Evolutionary conservation across 2,797 vertebrate species (phyloP).

Genomic region (Enteromius treurensis): DNA sequence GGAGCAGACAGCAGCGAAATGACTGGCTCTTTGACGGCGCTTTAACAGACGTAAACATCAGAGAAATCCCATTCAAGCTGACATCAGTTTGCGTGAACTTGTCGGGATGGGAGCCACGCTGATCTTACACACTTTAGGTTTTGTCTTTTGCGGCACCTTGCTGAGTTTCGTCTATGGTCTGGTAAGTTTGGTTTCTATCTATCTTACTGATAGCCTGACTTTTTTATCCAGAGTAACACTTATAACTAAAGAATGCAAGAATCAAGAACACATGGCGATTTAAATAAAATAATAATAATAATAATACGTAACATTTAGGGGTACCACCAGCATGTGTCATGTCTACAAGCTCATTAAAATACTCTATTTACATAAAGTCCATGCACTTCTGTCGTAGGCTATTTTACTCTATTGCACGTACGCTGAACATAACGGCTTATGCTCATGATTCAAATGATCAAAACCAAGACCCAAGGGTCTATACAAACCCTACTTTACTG

Average conservation of each 20-base stretch:
- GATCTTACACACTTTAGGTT: slow-evolving; percentile 82
- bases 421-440: neutral
- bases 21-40: slow-evolving; percentile 67
- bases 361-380: neutral
- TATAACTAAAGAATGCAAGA: neutral
- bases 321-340: neutral
- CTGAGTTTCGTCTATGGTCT: slow-evolving; percentile 82
- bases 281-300: no score
- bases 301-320: neutral
- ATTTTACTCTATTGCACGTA: neutral
- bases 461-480: neutral
- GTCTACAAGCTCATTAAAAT: neutral
- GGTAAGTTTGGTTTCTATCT: slow-evolving; percentile 83
- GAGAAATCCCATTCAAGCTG: slow-evolving; percentile 59
- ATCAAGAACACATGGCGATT: neutral
- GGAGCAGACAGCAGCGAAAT: slow-evolving; percentile 72
- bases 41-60: slow-evolving; percentile 67
- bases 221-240: neutral
- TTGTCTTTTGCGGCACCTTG: slow-evolving; percentile 86
- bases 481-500: neutral
- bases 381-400: neutral
- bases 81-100: slow-evolving; percentile 64
- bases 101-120: slow-evolving; percentile 90
- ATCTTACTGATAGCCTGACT: neutral
- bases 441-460: neutral